Conservation (phyloP, 2,113 vertebrate species). For the Gavia stellata region DNA sequence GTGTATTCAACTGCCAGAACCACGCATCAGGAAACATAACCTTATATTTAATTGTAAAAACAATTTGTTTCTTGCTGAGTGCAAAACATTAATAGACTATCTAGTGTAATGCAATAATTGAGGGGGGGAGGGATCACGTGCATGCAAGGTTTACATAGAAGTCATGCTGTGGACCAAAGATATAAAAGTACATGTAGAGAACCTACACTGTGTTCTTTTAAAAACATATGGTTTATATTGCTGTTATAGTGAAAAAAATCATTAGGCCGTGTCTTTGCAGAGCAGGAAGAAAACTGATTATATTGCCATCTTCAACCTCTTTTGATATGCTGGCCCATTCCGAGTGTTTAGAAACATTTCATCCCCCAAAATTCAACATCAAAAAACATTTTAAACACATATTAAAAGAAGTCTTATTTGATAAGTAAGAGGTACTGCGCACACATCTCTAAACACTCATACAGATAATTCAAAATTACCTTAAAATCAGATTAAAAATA, state of each 20-base stretch:
- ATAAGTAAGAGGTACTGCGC: background rate
- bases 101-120: background rate
- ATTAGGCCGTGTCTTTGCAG: background rate
- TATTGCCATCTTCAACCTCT: background rate
- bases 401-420: background rate
- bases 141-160: background rate
- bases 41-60: background rate
- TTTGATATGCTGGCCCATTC: background rate
- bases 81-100: background rate
- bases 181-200: background rate
- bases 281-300: background rate
- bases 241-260: background rate
- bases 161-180: background rate
- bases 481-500: background rate
- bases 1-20: background rate
- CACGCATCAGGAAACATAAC: background rate
- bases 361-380: background rate
- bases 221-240: background rate
- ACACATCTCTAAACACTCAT: background rate
- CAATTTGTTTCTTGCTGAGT: background rate
- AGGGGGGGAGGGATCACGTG: accelerated
- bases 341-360: background rate
- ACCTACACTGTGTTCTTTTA: background rate
- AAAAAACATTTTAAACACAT: background rate
- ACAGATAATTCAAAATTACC: background rate